Evolutionary conservation across 2,113 vertebrate genomes (phyloP).

Genomic region (Muscicapa adusta): DNA sequence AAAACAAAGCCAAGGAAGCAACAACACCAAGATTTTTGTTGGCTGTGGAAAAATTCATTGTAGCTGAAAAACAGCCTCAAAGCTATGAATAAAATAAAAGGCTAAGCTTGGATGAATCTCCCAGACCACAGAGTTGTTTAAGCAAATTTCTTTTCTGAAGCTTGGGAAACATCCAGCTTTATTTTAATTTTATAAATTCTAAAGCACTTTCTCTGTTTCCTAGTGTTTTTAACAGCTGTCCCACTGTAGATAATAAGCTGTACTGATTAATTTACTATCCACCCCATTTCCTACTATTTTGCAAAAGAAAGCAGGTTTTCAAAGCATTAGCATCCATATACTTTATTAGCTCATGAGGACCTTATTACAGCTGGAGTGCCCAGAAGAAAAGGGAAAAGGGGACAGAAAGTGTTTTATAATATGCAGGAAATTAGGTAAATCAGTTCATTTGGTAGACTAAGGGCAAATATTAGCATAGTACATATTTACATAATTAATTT

Average conservation of each 20-base stretch:
- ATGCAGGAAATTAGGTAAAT: neutral
- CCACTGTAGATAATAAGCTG: neutral
- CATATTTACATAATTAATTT: neutral
- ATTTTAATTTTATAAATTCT: neutral
- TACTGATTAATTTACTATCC: neutral
- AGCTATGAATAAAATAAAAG: slow-evolving; percentile 7
- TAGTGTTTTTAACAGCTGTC: neutral
- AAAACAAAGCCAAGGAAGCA: neutral
- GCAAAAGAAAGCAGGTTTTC: neutral
- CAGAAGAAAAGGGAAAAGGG: neutral
- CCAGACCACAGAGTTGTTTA: neutral
- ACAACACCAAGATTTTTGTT: neutral
- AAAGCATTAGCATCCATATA: neutral
- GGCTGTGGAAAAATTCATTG: neutral
- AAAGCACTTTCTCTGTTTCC: neutral
- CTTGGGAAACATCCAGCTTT: neutral
- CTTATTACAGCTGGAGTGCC: neutral
- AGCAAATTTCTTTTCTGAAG: neutral
- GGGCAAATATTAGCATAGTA: neutral
- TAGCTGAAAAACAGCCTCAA: neutral
- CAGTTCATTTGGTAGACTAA: neutral
- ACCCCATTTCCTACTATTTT: neutral
- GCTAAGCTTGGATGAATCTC: neutral
- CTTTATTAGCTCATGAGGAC: neutral
- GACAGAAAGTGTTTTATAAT: neutral